phyloP scores from a whole-genome alignment of 2,888 invertebrate genomes.

The Sthenelais limicola region DNA sequence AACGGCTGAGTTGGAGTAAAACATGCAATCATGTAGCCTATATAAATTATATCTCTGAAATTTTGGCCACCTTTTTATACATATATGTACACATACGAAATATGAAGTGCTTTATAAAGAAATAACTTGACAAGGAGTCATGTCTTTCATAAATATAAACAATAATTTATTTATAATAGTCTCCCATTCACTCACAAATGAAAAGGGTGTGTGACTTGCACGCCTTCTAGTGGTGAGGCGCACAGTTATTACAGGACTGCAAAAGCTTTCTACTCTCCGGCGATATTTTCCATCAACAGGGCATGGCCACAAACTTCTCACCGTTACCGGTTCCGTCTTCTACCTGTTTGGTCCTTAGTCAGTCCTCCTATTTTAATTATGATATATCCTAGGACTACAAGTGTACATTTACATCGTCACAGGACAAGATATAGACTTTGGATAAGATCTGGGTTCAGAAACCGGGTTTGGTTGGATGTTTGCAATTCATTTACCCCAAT shows the following conservation, averaged over 20 bases:
- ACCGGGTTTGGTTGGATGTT: too few relatives aligned
- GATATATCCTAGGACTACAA: constrained; percentile 9
- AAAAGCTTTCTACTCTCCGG: constrained; percentile 21
- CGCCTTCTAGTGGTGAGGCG: constrained; percentile 32
- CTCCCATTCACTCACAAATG: constrained; percentile 40
- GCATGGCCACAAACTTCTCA: too few relatives aligned
- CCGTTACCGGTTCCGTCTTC: constrained; percentile 32
- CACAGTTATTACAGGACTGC: constrained; percentile 35
- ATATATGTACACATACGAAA: too few relatives aligned
- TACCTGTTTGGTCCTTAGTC: constrained; percentile 32
- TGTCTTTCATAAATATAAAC: constrained; percentile 41
- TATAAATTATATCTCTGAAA: too few relatives aligned
- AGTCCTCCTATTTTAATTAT: constrained; percentile 15
- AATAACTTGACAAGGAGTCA: background rate
- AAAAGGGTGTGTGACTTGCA: constrained; percentile 30
- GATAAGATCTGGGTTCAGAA: too few relatives aligned
- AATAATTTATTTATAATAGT: constrained; percentile 43
- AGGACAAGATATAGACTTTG: constrained; percentile 16
- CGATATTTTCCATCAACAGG: too few relatives aligned
- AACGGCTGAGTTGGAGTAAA: too few relatives aligned
- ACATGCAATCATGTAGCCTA: too few relatives aligned
- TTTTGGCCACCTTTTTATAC: too few relatives aligned
- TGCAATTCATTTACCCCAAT: too few relatives aligned
- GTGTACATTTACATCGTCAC: constrained; percentile 22
- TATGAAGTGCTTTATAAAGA: too few relatives aligned